Percentiles rank a stretch among this genome's conserved stretches.
Conservation (phyloP, 2,888 invertebrate genomes). For the Drosophila silvestris region DNA sequence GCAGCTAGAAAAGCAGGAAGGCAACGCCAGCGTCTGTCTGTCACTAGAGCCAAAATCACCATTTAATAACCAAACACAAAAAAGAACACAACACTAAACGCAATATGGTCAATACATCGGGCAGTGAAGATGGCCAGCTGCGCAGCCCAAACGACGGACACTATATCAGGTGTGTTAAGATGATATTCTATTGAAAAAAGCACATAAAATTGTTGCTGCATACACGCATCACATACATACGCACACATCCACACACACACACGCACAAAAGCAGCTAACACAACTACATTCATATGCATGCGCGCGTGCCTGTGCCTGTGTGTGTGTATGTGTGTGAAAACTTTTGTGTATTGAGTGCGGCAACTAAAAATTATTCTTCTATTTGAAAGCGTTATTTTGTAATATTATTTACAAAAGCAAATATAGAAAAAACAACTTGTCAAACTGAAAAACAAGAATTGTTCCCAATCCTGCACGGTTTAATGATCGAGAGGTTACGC, state of each 20-base stretch:
- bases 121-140: slow-evolving; percentile 94
- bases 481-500: slow-evolving; percentile 45
- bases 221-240: slow-evolving; percentile 49
- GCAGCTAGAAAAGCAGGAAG: slow-evolving; percentile 29
- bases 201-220: slow-evolving; percentile 82
- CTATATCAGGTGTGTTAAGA: slow-evolving; percentile 86
- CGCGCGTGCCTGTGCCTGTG: slow-evolving; percentile 32
- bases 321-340: slow-evolving; percentile 49
- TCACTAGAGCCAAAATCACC: slow-evolving; percentile 3
- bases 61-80: slow-evolving; percentile 21
- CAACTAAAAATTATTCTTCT: slow-evolving; percentile 48
- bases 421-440: slow-evolving; percentile 11
- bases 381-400: slow-evolving; percentile 64
- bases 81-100: slow-evolving; percentile 20
- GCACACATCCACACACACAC: slow-evolving; percentile 20
- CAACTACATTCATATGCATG: slow-evolving; percentile 43
- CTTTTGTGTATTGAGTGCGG: slow-evolving; percentile 50
- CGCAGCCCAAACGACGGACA: slow-evolving; percentile 89
- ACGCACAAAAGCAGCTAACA: slow-evolving; percentile 34
- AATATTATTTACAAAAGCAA: slow-evolving; percentile 33
- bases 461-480: slow-evolving; percentile 30
- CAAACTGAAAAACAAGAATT: slow-evolving; percentile 14
- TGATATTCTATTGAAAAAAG: slow-evolving; percentile 50
- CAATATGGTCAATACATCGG: slow-evolving; percentile 82
- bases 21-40: slow-evolving; percentile 29